phyloP scores from a whole-genome alignment of 2,888 invertebrate genomes.

The Teleogryllus oceanicus region DNA sequence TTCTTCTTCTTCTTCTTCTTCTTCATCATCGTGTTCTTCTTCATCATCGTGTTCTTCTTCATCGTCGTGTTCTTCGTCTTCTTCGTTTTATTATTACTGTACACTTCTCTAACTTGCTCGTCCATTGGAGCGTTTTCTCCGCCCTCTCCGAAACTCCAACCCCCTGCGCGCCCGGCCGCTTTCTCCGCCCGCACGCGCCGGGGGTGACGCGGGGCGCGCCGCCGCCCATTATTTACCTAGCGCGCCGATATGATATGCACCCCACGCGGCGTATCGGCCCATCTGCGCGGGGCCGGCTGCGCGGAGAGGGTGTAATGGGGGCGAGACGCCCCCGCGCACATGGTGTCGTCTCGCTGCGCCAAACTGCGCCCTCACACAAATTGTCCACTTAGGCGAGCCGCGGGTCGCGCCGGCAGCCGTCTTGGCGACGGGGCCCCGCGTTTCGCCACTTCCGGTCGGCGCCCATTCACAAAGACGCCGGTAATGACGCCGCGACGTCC shows the following conservation, averaged over 20 bases:
- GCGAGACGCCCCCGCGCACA: neutral
- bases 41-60: too few relatives aligned
- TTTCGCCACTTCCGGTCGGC: neutral
- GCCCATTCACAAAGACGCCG: neutral
- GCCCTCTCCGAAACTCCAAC: too few relatives aligned
- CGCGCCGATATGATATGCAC: conserved; percentile 2
- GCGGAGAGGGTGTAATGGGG: neutral
- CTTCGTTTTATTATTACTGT: too few relatives aligned
- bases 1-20: too few relatives aligned
- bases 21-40: too few relatives aligned
- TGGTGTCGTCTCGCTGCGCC: neutral
- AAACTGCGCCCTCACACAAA: neutral
- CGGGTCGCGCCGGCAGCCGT: too few relatives aligned
- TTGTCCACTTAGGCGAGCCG: neutral
- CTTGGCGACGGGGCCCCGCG: neutral
- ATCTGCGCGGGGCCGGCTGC: neutral
- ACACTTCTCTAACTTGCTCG: too few relatives aligned
- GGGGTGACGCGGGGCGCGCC: too few relatives aligned
- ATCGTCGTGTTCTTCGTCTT: too few relatives aligned
- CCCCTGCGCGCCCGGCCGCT: too few relatives aligned
- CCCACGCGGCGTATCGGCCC: neutral
- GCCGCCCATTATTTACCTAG: neutral
- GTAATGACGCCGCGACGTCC: neutral
- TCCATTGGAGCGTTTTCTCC: too few relatives aligned
- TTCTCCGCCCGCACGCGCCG: too few relatives aligned